Percentiles rank a stretch among this genome's conserved stretches.
Conservation (phyloP, 2,888 invertebrate genomes). For the Sthenelais limicola region DNA sequence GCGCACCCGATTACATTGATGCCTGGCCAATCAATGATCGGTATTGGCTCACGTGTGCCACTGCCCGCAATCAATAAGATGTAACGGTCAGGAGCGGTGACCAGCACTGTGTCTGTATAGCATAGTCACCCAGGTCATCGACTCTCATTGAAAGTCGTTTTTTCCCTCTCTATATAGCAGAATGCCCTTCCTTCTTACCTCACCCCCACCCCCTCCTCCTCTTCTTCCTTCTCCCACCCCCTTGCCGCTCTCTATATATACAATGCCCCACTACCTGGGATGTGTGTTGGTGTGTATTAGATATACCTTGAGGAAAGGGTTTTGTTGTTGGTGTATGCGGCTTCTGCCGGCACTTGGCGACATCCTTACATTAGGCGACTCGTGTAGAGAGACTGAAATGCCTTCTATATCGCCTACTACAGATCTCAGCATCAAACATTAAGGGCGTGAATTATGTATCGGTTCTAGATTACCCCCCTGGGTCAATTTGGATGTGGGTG, state of each 20-base stretch:
- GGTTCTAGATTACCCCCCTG: no score
- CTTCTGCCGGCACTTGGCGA: no score
- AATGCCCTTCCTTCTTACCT: background rate
- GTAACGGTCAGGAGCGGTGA: conserved; percentile 4
- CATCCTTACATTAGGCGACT: no score
- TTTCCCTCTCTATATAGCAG: background rate
- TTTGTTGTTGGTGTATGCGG: no score
- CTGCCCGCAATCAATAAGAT: conserved; percentile 3
- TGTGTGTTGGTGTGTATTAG: background rate
- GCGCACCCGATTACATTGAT: conserved; percentile 35
- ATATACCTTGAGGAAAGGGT: no score
- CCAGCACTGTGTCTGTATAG: background rate
- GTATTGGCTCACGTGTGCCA: conserved; percentile 15
- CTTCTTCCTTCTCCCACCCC: background rate
- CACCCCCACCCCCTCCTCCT: background rate
- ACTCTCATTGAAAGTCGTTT: no score
- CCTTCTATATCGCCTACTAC: no score
- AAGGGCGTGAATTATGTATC: no score
- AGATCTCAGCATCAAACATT: no score
- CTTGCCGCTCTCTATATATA: background rate
- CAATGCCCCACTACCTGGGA: background rate
- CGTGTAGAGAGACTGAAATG: no score
- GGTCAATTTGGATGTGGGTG: no score
- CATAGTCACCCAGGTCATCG: no score
- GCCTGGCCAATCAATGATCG: conserved; percentile 26